These are phyloP conservation scores for Dipodomys merriami DNA, from an alignment of 2,113 vertebrate species.

Conservation along the genomic window DNA sequence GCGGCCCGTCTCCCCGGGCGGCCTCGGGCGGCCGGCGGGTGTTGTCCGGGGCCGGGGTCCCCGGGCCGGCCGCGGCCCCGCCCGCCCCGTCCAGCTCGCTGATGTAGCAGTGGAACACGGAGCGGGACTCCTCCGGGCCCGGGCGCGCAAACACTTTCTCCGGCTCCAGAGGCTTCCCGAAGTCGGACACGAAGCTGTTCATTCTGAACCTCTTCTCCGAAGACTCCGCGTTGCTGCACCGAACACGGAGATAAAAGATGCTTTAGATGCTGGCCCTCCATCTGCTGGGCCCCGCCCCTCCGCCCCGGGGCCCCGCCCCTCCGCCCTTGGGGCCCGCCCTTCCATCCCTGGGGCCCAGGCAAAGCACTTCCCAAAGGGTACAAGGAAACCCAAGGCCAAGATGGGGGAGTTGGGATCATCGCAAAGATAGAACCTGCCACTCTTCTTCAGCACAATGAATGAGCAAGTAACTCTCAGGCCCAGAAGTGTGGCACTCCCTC, in stretches of 20 bases:
- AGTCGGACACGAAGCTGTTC: conserved; percentile 87
- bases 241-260: background rate
- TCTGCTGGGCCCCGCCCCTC: no score
- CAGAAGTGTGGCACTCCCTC: no score
- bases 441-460: no score
- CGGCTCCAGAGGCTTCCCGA: conserved; percentile 83
- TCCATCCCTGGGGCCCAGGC: no score
- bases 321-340: no score
- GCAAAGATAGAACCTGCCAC: no score
- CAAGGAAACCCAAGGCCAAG: no score
- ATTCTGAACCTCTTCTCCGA: conserved; percentile 88
- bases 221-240: conserved; percentile 88
- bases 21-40: conserved; percentile 78
- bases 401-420: no score
- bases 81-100: conserved; percentile 84
- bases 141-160: conserved; percentile 89
- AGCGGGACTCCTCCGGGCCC: conserved; percentile 84
- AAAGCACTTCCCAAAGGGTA: no score
- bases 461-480: no score
- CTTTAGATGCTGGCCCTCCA: no score
- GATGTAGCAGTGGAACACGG: conserved; percentile 93
- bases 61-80: conserved; percentile 66
- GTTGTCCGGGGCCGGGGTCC: conserved; percentile 75
- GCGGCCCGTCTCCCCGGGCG: conserved; percentile 68
- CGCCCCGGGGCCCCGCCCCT: no score